A percentile compares a stretch with the other conserved stretches of the same genome.
phyloP scores from a whole-genome alignment of 1,140 invertebrate genomes.

The Philotrypesis tridentata region DNA sequence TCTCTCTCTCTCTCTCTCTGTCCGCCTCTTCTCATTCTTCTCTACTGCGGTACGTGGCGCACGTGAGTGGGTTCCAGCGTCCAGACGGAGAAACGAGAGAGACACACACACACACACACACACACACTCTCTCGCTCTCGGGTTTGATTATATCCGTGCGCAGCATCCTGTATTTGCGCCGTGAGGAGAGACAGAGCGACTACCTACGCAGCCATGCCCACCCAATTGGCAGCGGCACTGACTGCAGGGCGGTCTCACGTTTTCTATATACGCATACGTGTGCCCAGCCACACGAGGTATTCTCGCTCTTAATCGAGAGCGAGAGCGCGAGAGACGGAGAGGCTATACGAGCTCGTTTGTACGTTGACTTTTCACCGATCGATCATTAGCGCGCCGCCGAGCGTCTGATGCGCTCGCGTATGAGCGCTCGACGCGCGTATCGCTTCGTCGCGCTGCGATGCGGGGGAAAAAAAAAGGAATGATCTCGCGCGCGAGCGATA shows the following conservation, averaged over 20 bases:
- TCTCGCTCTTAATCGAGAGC: not conserved
- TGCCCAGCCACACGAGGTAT: not conserved
- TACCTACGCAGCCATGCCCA: conserved; percentile 12
- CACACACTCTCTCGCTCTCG: too few relatives aligned
- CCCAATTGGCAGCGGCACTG: conserved; percentile 5
- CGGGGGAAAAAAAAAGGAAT: too few relatives aligned
- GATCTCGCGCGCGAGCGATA: not conserved
- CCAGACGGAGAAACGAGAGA: not conserved
- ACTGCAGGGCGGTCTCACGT: conserved; percentile 13
- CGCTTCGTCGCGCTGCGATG: too few relatives aligned
- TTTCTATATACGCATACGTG: not conserved
- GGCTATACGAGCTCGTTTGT: not conserved
- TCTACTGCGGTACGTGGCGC: not conserved
- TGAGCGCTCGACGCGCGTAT: too few relatives aligned
- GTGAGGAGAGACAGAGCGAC: not conserved
- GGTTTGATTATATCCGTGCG: conserved; percentile 16
- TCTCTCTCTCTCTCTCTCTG: not conserved
- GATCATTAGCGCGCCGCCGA: conserved; percentile 19
- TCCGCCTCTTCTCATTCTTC: not conserved
- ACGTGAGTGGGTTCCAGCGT: conserved; percentile 5
- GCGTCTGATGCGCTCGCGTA: too few relatives aligned
- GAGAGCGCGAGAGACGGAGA: too few relatives aligned
- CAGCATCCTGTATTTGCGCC: not conserved
- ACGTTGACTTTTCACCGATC: conserved; percentile 11
- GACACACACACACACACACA: too few relatives aligned